A percentile compares a stretch with the other conserved stretches of the same genome.
These are phyloP conservation scores for Rhagophthalmus giganteus DNA, from an alignment of 2,888 invertebrate species.

Conservation along the genomic window DNA sequence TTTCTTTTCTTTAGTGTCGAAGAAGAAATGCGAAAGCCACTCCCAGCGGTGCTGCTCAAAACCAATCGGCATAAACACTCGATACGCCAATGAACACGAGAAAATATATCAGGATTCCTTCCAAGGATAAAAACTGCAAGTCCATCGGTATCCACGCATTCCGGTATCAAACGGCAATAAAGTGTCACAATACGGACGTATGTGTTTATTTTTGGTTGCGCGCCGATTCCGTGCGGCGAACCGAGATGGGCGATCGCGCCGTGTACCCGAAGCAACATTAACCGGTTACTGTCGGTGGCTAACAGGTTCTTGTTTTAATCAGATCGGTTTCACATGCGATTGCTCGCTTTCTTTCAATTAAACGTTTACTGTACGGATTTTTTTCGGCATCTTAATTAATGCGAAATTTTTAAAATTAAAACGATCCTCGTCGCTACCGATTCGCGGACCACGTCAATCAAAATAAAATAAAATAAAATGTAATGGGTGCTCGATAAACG, in stretches of 20 bases:
- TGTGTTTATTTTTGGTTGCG: slow-evolving; percentile 21
- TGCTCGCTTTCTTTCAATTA: slow-evolving; percentile 44
- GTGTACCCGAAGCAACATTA: slow-evolving; percentile 13
- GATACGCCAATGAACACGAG: slow-evolving; percentile 36
- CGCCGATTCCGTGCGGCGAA: slow-evolving; percentile 8
- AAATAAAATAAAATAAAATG: slow-evolving; percentile 1
- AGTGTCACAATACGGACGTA: slow-evolving; percentile 24
- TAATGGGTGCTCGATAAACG: not conserved
- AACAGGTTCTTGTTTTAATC: slow-evolving; percentile 46
- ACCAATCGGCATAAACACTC: slow-evolving; percentile 36
- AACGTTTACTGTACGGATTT: slow-evolving; percentile 33
- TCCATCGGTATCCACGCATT: slow-evolving; percentile 35
- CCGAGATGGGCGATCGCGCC: slow-evolving; percentile 16
- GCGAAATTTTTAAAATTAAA: not conserved
- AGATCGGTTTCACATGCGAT: slow-evolving; percentile 44
- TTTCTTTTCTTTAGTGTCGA: not conserved
- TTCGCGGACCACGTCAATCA: not conserved
- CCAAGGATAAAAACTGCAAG: slow-evolving; percentile 27
- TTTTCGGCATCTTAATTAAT: not conserved
- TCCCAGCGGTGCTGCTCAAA: slow-evolving; percentile 26
- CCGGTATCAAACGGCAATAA: slow-evolving; percentile 29
- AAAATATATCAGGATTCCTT: slow-evolving; percentile 35
- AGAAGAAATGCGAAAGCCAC: slow-evolving; percentile 18
- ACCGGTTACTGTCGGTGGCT: slow-evolving; percentile 35
- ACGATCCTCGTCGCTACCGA: not conserved